A percentile compares a stretch with the other conserved stretches of the same genome.
Conservation (phyloP, 2,113 vertebrate species). For the Amphilophus citrinellus region DNA sequence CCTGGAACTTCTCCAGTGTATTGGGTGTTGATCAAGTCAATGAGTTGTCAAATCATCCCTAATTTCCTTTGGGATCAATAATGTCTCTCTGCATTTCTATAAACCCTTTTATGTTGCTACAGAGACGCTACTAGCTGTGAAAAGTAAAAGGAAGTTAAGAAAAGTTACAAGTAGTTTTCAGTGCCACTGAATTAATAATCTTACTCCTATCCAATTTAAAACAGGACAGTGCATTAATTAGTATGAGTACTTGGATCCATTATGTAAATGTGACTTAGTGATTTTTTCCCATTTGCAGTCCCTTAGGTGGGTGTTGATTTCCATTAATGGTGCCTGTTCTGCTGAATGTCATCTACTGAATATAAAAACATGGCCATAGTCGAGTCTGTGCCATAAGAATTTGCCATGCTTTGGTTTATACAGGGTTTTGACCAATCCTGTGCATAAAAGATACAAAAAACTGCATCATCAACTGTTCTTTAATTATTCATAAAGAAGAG, state of each 20-base stretch:
- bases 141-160: background rate
- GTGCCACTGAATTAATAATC: background rate
- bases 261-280: background rate
- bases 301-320: background rate
- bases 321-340: background rate
- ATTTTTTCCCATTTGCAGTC: accelerated
- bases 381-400: background rate
- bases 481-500: background rate
- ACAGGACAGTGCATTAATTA: background rate
- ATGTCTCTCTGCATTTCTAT: no score
- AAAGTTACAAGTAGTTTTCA: background rate
- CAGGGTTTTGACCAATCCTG: background rate
- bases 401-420: background rate
- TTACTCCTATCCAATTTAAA: background rate
- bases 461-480: background rate
- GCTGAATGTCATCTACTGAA: background rate
- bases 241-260: background rate
- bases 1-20: background rate
- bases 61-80: no score
- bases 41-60: background rate
- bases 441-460: background rate
- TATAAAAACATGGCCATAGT: no score
- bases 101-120: background rate
- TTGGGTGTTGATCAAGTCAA: background rate
- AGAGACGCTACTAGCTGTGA: slow-evolving; percentile 3